Base-by-base conservation (phyloP, 2,888 invertebrate genomes). In the Entomobrya multifasciata region DNA sequence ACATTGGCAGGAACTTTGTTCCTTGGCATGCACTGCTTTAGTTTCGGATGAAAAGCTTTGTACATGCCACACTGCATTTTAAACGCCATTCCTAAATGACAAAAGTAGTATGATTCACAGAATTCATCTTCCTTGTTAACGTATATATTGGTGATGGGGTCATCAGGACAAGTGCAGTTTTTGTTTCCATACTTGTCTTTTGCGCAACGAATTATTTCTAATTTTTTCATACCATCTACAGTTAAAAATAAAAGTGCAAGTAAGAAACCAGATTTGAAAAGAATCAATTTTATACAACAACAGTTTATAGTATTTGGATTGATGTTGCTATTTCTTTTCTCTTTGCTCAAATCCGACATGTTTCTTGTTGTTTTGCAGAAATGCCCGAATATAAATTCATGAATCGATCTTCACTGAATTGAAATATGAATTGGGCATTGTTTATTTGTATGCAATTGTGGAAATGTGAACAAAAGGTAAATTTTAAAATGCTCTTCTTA, bases 81-180 rank as follows among this genome's bases (percentile, higher is more conserved):
- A 20, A 87, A 80, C 0, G 90, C 89, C n/a, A 78, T 77, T 36
- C 87, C 88, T 36, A 88, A 60, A 84, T 90, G 90, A 62, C 90
- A 90, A 10, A 90, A 55, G 47, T 87, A 89, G 36, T 87, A 90
- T 22, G 13, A 60, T 15, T 70, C 70, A 47, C 90, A 90, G 1
- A 86, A 84, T 5, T 74, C 52, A 41, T 86, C 89, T 1, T 74
- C 80, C 0, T 62, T 49, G 44, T 90, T 87, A 4, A 81, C 67
- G 49, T 90, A 90, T 1, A 81, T 17, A 5, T 81, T 87, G 3
- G 90, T 90, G 13, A 89, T 49, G 0, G 90, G 90, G 47, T 89
- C 88, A 1, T 87, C 77, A 5, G 89, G 89, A 88, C 90, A 90
- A 5, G 30, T 79, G 57, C 88, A 88, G 4, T 76, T 65, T 0